These are phyloP conservation scores for Polyodon spathula DNA, from an alignment of 2,113 vertebrate genomes.

Conservation along the genomic window DNA sequence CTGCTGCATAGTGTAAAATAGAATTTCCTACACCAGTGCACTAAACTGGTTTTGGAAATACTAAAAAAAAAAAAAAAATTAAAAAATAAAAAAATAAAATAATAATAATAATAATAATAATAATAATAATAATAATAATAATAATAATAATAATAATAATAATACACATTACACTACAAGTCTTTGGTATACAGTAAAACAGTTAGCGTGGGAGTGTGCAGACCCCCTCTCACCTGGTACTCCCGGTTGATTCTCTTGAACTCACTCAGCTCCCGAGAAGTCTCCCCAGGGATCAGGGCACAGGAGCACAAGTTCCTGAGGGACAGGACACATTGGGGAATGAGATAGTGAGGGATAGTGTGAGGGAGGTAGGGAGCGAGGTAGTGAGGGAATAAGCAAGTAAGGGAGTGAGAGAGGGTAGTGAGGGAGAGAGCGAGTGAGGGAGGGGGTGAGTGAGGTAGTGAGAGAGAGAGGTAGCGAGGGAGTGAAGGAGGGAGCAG, in stretches of 20 bases:
- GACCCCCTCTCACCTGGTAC: slow-evolving; percentile 63
- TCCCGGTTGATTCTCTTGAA: slow-evolving; percentile 70
- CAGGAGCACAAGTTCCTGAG: slow-evolving; percentile 69
- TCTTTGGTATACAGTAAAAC: too few species aligned
- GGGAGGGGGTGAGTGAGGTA: not conserved
- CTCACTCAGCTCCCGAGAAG: slow-evolving; percentile 60
- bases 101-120: too few species aligned
- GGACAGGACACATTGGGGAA: slow-evolving; percentile 11
- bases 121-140: too few species aligned
- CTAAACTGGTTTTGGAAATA: too few species aligned
- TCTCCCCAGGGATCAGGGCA: slow-evolving; percentile 51
- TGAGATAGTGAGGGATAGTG: too few species aligned
- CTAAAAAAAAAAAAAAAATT: too few species aligned
- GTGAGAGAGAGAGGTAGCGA: not conserved
- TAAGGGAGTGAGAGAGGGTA: not conserved
- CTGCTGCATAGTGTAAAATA: too few species aligned
- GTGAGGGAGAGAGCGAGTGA: not conserved
- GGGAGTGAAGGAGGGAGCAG: not conserved
- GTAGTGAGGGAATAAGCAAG: not conserved
- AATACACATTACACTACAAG: too few species aligned
- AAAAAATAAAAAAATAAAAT: too few species aligned
- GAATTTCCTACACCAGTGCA: too few species aligned
- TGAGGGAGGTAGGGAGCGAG: not conserved
- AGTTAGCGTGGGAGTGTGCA: too few species aligned
- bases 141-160: too few species aligned